Evolutionary conservation across 2,797 vertebrate species (phyloP).

Genomic region (Sebastes jordani): DNA sequence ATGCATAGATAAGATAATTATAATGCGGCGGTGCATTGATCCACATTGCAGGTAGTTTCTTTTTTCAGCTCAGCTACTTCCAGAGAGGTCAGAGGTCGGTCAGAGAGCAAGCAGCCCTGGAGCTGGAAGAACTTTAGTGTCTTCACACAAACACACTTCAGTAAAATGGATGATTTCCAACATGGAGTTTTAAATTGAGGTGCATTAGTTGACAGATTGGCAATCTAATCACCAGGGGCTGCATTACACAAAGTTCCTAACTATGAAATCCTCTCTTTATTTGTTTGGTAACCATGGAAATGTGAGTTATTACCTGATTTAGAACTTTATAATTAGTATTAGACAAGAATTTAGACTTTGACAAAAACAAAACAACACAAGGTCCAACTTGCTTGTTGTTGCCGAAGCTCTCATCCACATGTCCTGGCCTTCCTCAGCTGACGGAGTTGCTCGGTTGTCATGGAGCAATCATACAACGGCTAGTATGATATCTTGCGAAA

Average conservation of each 20-base stretch:
- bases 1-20: constrained; percentile 19
- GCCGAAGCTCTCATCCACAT: neutral
- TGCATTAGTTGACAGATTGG: constrained; percentile 64
- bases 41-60: neutral
- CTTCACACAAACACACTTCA: constrained; percentile 6
- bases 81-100: constrained; percentile 32
- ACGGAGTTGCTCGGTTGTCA: neutral
- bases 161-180: constrained; percentile 48
- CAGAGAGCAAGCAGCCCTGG: neutral
- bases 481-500: neutral
- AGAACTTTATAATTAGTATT: constrained; percentile 39
- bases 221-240: constrained; percentile 61
- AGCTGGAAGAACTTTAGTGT: constrained; percentile 18
- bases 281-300: constrained; percentile 50
- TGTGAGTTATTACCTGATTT: constrained; percentile 47
- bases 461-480: neutral
- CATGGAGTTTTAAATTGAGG: constrained; percentile 49
- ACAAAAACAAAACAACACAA: neutral
- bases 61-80: neutral
- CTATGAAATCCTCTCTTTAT: constrained; percentile 59
- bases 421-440: neutral
- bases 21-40: neutral
- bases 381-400: neutral
- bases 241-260: constrained; percentile 43
- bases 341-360: constrained; percentile 10